Evolutionary conservation across 2,113 vertebrate genomes (phyloP).

Genomic region (Leptocoma aspasia): DNA sequence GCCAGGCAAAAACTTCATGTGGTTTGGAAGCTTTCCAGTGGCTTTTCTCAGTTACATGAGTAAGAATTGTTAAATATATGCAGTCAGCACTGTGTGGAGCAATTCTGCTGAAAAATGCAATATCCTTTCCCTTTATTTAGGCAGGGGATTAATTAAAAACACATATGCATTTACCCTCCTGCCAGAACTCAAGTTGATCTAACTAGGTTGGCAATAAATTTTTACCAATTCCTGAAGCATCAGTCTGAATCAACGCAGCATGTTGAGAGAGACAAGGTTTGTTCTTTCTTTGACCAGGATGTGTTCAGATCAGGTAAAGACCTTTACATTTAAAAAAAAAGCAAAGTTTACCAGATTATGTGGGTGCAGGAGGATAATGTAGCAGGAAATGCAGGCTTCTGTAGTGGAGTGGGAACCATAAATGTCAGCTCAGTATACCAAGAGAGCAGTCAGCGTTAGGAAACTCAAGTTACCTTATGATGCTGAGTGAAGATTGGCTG

Average conservation of each 20-base stretch:
- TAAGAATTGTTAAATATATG: conserved; percentile 15
- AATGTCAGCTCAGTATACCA: conserved; percentile 20
- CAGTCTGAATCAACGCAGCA: background rate
- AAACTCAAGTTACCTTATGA: background rate
- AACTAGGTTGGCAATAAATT: background rate
- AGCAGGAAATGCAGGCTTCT: background rate
- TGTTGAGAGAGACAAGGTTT: background rate
- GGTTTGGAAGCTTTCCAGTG: background rate
- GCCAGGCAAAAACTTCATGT: background rate
- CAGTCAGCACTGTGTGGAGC: background rate
- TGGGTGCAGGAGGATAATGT: background rate
- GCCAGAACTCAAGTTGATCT: background rate
- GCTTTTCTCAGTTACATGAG: background rate
- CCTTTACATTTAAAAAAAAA: conserved; percentile 18
- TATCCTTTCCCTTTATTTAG: conserved; percentile 20
- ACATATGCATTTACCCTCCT: background rate
- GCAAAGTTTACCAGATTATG: background rate
- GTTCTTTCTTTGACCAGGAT: background rate
- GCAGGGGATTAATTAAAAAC: conserved; percentile 52
- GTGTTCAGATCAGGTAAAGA: background rate
- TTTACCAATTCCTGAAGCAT: background rate
- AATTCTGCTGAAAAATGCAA: conserved; percentile 57
- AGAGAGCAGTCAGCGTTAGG: background rate
- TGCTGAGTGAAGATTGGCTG: background rate
- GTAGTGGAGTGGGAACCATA: background rate